Evolutionary conservation across 2,888 invertebrate genomes (phyloP).

Genomic region (Drosophila melanosoma): DNA sequence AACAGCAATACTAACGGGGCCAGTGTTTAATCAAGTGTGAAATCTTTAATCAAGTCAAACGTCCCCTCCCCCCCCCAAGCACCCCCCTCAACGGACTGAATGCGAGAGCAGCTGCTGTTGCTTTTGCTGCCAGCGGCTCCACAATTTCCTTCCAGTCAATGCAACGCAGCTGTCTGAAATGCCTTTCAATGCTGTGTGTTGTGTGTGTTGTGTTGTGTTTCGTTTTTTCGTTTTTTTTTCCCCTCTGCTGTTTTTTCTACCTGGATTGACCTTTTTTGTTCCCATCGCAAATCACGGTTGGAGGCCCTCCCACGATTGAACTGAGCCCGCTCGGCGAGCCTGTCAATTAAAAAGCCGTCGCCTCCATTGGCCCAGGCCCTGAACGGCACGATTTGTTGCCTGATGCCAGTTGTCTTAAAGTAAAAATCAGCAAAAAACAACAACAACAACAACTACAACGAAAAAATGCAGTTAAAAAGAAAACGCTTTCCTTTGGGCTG

Average conservation of each 20-base stretch:
- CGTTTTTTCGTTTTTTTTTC: constrained; percentile 1
- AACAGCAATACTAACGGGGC: constrained; percentile 22
- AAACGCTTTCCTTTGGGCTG: constrained; percentile 50
- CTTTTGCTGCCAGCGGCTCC: constrained; percentile 24
- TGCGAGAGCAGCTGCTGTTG: constrained; percentile 30
- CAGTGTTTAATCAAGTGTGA: constrained; percentile 73
- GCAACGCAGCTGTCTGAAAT: constrained; percentile 64
- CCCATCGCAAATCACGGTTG: constrained; percentile 39
- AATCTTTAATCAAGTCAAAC: constrained; percentile 73
- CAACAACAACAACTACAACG: not conserved
- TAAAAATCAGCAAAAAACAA: constrained; percentile 13
- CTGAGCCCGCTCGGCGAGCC: constrained; percentile 26
- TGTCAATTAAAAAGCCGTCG: constrained; percentile 72
- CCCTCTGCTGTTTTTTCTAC: constrained; percentile 20
- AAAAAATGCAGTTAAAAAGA: constrained; percentile 7
- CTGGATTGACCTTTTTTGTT: constrained; percentile 57
- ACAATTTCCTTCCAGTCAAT: constrained; percentile 50
- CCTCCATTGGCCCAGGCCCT: constrained; percentile 59
- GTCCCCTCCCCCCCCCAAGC: constrained; percentile 11
- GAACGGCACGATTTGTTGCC: constrained; percentile 68
- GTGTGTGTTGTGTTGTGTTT: constrained; percentile 2
- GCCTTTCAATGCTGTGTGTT: constrained; percentile 27
- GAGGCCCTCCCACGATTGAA: constrained; percentile 52
- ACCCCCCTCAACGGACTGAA: constrained; percentile 8
- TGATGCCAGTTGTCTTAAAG: constrained; percentile 58